These are phyloP conservation scores for Parelbella ahira DNA, from an alignment of 2,888 invertebrate species.

Conservation along the genomic window DNA sequence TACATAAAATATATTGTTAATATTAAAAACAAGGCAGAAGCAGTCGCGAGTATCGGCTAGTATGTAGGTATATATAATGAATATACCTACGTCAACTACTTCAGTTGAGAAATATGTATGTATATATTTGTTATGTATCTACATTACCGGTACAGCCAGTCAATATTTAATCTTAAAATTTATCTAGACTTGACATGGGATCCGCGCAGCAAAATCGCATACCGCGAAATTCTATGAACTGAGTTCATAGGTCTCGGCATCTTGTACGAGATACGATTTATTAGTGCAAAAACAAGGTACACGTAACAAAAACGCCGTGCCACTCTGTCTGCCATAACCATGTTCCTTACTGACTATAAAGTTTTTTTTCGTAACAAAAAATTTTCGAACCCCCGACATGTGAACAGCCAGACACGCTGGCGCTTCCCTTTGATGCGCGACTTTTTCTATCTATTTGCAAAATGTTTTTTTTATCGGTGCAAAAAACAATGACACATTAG, in stretches of 20 bases:
- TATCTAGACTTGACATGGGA: too few species aligned
- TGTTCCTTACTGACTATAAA: constrained; percentile 47
- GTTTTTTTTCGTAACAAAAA: constrained; percentile 51
- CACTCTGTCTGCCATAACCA: constrained; percentile 57
- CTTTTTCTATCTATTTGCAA: constrained; percentile 39
- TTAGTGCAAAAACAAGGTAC: constrained; percentile 47
- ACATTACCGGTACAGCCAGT: too few species aligned
- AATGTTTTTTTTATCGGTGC: constrained; percentile 20
- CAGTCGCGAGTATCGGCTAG: too few species aligned
- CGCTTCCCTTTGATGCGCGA: constrained; percentile 55
- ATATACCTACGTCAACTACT: too few species aligned
- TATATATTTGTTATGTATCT: too few species aligned
- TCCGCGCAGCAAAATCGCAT: constrained; percentile 17
- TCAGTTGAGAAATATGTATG: too few species aligned
- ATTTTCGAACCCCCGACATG: constrained; percentile 48
- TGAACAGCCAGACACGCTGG: constrained; percentile 39
- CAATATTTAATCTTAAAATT: too few species aligned
- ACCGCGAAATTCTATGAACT: constrained; percentile 24
- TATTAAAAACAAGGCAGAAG: too few species aligned
- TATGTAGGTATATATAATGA: too few species aligned
- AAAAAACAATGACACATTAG: constrained; percentile 3
- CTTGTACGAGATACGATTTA: constrained; percentile 43
- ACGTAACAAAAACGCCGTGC: constrained; percentile 55
- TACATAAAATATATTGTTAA: too few species aligned
- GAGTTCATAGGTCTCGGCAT: constrained; percentile 8